Evolutionary conservation across 2,113 vertebrate species (phyloP).

Genomic region (Tapirus terrestris): DNA sequence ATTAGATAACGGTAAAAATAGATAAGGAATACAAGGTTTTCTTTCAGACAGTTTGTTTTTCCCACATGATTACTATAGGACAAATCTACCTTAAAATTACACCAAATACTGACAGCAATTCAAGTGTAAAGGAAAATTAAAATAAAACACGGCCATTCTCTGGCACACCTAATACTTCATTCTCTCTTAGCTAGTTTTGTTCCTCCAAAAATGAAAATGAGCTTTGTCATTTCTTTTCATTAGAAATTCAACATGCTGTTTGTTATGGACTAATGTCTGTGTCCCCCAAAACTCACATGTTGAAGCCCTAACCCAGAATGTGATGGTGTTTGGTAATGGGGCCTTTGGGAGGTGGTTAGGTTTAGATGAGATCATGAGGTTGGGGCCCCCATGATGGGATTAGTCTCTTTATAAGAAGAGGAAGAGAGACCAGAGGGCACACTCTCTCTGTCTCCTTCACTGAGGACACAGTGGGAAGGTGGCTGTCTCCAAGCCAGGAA

Average conservation of each 20-base stretch:
- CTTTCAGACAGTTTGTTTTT: background rate
- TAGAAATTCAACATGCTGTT: background rate
- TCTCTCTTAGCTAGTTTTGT: background rate
- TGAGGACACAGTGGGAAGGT: background rate
- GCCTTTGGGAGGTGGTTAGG: background rate
- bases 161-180: background rate
- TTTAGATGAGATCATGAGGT: background rate
- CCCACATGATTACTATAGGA: background rate
- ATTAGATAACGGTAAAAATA: background rate
- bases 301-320: background rate
- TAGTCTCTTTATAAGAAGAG: background rate
- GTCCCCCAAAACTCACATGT: background rate
- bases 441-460: background rate
- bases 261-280: background rate
- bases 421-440: background rate
- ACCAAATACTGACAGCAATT: background rate
- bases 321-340: background rate
- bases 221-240: background rate
- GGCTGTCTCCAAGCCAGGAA: background rate
- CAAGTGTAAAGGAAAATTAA: slow-evolving; percentile 46
- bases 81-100: background rate
- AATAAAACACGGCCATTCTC: background rate
- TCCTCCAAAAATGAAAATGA: background rate
- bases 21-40: background rate
- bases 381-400: background rate